Evolutionary conservation across 2,113 vertebrate species (phyloP), one percentile per base, ranked within the genome.

Genomic region (Rhinopomastus cyanomelas): DNA sequence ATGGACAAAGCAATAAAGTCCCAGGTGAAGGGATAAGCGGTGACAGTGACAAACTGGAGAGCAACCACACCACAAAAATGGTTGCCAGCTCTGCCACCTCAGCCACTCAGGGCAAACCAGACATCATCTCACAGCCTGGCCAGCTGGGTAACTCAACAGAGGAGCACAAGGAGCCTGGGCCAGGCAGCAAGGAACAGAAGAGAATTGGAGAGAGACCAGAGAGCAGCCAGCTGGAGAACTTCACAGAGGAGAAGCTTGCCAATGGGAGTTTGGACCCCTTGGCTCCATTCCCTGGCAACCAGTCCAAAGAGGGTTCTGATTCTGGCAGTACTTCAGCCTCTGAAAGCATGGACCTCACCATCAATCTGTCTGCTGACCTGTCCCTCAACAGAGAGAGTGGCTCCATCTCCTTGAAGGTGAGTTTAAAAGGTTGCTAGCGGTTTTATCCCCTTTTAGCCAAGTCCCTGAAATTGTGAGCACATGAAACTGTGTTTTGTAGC

Each of bases 321-420:
- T 95, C 96, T 0, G 96, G 97, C 65, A 99, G 98, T 95, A 80
- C 98, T 49, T 98, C 97, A n/a, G 97, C 95, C 15, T 98, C 98
- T 0, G 98, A 98, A 85, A 98, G 97, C 94, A 95, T 97, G 96
- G 98, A 99, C 95, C 96, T 98, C 32, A 92, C 87, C 80, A 65
- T 92, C 65, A 98, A 97, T 46, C 55, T 98, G 81, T 98, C 98
- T 0, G 92, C 97, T 0, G 98, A 98, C 90, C 87, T 98, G 68
- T 88, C 97, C 21, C 86, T 98, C 80, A 97, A 95, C 97, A 98
- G 97, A 92, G 98, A 98, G 90, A 97, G 79, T 0, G 97, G 97
- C 30, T 98, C 98, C 9, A 88, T 98, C 56, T 98, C 98, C 42
- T 53, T 98, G 81, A 98, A 98, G 98, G 99, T 99, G 95, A 98